Conservation (phyloP, 2,888 invertebrate species). For the Lydus trimaculatus region DNA sequence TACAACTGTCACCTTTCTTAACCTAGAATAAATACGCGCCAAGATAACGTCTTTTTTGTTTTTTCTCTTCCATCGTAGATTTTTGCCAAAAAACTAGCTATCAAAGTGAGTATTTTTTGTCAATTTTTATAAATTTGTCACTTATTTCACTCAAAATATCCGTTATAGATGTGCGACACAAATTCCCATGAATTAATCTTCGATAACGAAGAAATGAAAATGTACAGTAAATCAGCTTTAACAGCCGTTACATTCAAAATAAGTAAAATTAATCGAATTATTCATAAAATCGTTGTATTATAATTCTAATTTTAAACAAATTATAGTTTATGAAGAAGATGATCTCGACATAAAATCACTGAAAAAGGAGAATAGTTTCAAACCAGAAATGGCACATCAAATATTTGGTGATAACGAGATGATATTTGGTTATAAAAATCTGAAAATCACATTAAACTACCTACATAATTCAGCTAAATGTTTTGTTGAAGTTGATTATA, state of each 20-base stretch:
- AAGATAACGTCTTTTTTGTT: no score
- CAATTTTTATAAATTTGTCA: neutral
- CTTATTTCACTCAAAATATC: constrained; percentile 1
- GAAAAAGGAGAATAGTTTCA: constrained; percentile 61
- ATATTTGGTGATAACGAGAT: constrained; percentile 89
- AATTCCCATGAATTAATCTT: neutral
- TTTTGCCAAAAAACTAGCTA: neutral
- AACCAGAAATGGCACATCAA: constrained; percentile 91
- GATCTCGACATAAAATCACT: constrained; percentile 25
- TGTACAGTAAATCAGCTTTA: constrained; percentile 42
- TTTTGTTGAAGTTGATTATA: constrained; percentile 78
- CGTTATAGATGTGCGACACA: constrained; percentile 11
- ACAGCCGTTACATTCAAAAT: constrained; percentile 43
- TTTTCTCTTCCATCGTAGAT: no score
- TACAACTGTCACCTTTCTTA: no score
- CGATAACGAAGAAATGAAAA: constrained; percentile 39
- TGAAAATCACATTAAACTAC: constrained; percentile 62
- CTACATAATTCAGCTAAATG: constrained; percentile 61
- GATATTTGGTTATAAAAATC: constrained; percentile 91
- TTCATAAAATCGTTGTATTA: neutral
- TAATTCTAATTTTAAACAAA: constrained; percentile 9
- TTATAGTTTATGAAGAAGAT: constrained; percentile 40
- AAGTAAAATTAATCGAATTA: constrained; percentile 25
- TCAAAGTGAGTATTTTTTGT: constrained; percentile 10
- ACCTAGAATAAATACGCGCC: no score